Base-by-base conservation (phyloP, 2,797 vertebrate genomes). In the Cynodonichthys magdalenae region DNA sequence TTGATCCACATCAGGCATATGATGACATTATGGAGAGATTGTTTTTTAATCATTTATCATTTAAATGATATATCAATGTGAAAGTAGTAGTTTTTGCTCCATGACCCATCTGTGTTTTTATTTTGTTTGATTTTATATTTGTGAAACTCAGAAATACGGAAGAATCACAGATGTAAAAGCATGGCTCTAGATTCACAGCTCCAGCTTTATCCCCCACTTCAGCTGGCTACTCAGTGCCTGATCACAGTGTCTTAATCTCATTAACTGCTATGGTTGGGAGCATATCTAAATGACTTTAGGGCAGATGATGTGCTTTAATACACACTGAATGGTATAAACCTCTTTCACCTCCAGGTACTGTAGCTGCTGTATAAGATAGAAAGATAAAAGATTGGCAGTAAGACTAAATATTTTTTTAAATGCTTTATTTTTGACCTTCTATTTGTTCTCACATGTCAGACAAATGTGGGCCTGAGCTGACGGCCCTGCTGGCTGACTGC, bases 241-340 rank as follows among this genome's bases (percentile, higher is more conserved):
- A 71, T 85, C 51, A 28, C 60, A 49, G 66, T 53, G 71, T 67
- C 77, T 69, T 80, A 77, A 90, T 82, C 82, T 87, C 69, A 84
- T 89, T 87, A 86, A 82, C 62, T 39, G 63, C 73, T 81, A 80
- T 88, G 81, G 66, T 68, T 72, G 72, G 59, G 72, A 84, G 78
- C 60, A 73, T 61, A 73, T 86, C 77, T 76, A 75, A 88, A 83
- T 79, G 69, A 69, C 82, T 78, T 80, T 20, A 73, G 82, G 77
- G 75, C 67, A 77, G 59, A 76, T 77, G 70, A 84, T 75, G 68
- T 63, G 65, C 54, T 87, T 88, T 77, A 87, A 75, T 69, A 63
- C 73, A 65, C 71, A 76, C 73, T 82, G 86, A 84, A 89, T 75
- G 84, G 79, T 63, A 81, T 69, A 45, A 71, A 66, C 73, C 49